A percentile compares a stretch with the other conserved stretches of the same genome.
Conservation (phyloP, 2,888 invertebrate species). For the Choristoneura rosaceana region DNA sequence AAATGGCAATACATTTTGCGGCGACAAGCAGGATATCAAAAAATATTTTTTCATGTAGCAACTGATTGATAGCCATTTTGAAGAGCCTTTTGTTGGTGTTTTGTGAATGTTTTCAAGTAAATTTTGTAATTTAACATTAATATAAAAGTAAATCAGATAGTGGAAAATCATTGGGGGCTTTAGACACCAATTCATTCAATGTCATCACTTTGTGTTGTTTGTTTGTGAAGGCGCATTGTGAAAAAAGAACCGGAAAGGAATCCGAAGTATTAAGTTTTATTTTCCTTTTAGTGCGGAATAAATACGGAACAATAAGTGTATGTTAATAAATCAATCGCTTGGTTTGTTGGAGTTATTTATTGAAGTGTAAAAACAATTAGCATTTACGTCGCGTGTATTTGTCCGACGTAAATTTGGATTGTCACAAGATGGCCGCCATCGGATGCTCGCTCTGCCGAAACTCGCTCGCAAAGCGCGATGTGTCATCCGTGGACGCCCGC, state of each 20-base stretch:
- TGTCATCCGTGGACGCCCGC: slow-evolving; percentile 73
- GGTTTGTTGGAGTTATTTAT: slow-evolving; percentile 45
- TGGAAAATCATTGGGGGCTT: slow-evolving; percentile 52
- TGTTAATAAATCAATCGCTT: slow-evolving; percentile 29
- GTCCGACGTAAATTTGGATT: slow-evolving; percentile 82
- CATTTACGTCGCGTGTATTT: slow-evolving; percentile 82
- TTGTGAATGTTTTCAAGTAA: slow-evolving; percentile 84
- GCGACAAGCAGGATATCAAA: slow-evolving; percentile 78
- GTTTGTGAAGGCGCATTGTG: slow-evolving; percentile 73
- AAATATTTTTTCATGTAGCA: slow-evolving; percentile 79
- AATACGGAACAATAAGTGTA: slow-evolving; percentile 41
- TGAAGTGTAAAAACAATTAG: slow-evolving; percentile 53
- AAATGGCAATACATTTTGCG: slow-evolving; percentile 77
- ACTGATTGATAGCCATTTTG: slow-evolving; percentile 85
- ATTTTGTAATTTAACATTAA: slow-evolving; percentile 69
- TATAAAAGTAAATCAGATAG: slow-evolving; percentile 51
- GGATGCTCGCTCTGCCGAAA: slow-evolving; percentile 84
- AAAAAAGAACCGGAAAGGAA: slow-evolving; percentile 79
- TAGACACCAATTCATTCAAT: slow-evolving; percentile 53
- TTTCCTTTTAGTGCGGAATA: slow-evolving; percentile 56
- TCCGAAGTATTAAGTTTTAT: slow-evolving; percentile 65
- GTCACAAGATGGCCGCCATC: slow-evolving; percentile 85
- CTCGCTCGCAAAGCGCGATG: slow-evolving; percentile 78
- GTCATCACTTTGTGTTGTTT: slow-evolving; percentile 64
- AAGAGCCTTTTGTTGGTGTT: slow-evolving; percentile 86